phyloP scores from a whole-genome alignment of 1,140 invertebrate genomes.

The Drosophila lowei region DNA sequence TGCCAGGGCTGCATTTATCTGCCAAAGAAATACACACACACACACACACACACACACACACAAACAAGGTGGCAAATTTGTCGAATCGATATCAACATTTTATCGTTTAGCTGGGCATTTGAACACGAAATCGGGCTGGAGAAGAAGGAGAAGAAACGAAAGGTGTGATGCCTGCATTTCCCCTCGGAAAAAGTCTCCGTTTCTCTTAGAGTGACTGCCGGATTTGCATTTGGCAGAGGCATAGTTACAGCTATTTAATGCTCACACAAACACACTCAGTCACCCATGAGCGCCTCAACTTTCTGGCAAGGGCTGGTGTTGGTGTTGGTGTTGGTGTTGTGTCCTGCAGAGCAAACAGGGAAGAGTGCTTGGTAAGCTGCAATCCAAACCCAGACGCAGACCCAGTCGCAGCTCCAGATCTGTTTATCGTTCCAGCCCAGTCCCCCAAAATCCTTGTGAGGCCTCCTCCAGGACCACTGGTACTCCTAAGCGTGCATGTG shows the following conservation, averaged over 20 bases:
- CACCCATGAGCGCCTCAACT: not conserved
- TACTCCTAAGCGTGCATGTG: conserved; percentile 14
- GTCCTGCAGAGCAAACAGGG: not conserved
- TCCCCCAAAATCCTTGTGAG: too few species aligned
- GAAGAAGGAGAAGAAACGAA: conserved; percentile 22
- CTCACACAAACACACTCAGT: conserved; percentile 16
- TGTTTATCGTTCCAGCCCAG: too few species aligned
- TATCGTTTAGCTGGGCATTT: conserved; percentile 63
- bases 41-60: conserved; percentile 9
- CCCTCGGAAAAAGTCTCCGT: not conserved
- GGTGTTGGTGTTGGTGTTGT: too few species aligned
- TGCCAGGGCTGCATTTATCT: not conserved
- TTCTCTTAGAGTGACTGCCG: conserved; percentile 20
- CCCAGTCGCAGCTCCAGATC: not conserved
- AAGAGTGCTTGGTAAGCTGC: not conserved
- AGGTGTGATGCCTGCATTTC: not conserved
- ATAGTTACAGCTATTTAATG: conserved; percentile 69
- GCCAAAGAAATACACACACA: conserved; percentile 9
- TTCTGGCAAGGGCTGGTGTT: too few species aligned
- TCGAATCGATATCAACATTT: conserved; percentile 74
- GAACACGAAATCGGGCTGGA: conserved; percentile 31
- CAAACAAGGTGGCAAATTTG: conserved; percentile 26
- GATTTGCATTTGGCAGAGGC: conserved; percentile 67
- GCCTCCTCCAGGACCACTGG: too few species aligned
- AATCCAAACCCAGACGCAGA: not conserved